Conservation (phyloP, 2,888 invertebrate species). For the Bombylius major region DNA sequence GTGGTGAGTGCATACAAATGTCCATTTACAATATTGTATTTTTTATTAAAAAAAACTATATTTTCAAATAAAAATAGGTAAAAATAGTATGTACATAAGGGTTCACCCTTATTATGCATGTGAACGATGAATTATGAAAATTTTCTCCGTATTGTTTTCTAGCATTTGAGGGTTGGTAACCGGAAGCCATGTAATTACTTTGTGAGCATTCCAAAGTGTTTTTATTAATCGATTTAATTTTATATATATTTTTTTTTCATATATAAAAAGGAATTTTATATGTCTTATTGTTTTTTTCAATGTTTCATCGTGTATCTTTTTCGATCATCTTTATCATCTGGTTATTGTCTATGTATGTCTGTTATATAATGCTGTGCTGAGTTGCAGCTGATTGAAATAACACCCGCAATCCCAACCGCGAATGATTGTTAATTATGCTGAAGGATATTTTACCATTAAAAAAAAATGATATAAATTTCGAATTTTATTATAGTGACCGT, state of each 20-base stretch:
- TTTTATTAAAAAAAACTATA: not conserved
- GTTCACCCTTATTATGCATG: not conserved
- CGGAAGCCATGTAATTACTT: slow-evolving; percentile 15
- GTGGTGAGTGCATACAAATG: too few species aligned
- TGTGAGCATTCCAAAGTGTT: slow-evolving; percentile 11
- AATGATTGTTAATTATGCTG: too few species aligned
- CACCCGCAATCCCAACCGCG: not conserved
- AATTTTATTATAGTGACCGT: too few species aligned
- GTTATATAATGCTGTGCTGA: not conserved
- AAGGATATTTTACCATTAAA: too few species aligned
- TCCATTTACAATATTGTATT: not conserved
- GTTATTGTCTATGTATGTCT: too few species aligned
- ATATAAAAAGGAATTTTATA: slow-evolving; percentile 2
- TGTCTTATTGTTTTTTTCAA: too few species aligned
- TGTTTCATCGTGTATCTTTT: too few species aligned
- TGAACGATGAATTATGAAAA: slow-evolving; percentile 6
- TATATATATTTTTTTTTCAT: too few species aligned
- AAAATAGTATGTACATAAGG: not conserved
- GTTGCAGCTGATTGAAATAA: slow-evolving; percentile 3
- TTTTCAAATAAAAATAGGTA: not conserved
- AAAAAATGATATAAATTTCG: too few species aligned
- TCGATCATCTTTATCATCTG: too few species aligned
- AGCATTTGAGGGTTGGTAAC: not conserved
- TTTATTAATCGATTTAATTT: slow-evolving; percentile 15
- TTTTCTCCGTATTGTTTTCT: too few species aligned